Conservation (phyloP, 2,797 vertebrate species). For the Fistularia commersonii region DNA sequence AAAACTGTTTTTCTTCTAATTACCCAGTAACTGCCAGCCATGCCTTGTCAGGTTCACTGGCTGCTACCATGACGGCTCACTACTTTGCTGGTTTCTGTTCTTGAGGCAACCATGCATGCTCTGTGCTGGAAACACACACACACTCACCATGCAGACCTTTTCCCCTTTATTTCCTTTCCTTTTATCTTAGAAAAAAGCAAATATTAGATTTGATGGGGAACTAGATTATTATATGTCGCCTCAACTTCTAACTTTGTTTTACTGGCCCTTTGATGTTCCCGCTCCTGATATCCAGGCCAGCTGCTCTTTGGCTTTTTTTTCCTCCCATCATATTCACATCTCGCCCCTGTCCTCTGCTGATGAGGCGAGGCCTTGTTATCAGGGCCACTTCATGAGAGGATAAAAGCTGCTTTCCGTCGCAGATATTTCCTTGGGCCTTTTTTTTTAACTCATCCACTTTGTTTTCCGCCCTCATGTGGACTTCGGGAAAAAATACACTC, state of each 20-base stretch:
- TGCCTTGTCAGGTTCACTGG: constrained; percentile 25
- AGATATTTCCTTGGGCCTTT: constrained; percentile 28
- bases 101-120: constrained; percentile 15
- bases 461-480: constrained; percentile 1
- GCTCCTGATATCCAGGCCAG: constrained; percentile 30
- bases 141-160: constrained; percentile 18
- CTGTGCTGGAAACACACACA: constrained; percentile 11
- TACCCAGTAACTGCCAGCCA: constrained; percentile 41
- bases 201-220: constrained; percentile 23
- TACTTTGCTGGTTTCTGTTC: constrained; percentile 36
- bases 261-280: constrained; percentile 35
- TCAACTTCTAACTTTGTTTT: constrained; percentile 20
- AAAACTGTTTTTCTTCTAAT: constrained; percentile 50
- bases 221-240: constrained; percentile 13
- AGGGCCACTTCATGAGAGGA: constrained; percentile 31
- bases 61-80: constrained; percentile 28
- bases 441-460: constrained; percentile 34
- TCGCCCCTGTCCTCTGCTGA: constrained; percentile 23
- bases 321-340: constrained; percentile 15
- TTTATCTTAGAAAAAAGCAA: constrained; percentile 26
- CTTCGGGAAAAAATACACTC: too few species aligned
- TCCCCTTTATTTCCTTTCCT: constrained; percentile 15
- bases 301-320: constrained; percentile 16
- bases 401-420: constrained; percentile 37
- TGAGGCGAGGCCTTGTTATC: constrained; percentile 25